Evolutionary conservation across 1,140 invertebrate genomes (phyloP).

Genomic region (Apis florea): DNA sequence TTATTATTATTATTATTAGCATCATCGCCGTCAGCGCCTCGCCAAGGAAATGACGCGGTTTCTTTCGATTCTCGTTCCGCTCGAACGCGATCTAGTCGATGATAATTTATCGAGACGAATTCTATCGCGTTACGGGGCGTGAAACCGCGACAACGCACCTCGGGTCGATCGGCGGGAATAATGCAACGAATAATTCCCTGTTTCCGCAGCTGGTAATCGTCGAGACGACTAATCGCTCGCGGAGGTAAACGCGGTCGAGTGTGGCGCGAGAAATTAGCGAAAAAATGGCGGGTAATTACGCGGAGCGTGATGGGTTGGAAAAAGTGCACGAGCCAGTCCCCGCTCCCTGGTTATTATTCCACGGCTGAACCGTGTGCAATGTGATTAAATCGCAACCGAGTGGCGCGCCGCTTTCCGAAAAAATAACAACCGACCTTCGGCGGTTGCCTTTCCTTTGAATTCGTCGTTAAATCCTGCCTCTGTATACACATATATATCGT

Average conservation of each 20-base stretch:
- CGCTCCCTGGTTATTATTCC: constrained; percentile 20
- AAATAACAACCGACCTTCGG: constrained; percentile 6
- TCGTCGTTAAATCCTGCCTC: constrained; percentile 15
- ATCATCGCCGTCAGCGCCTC: constrained; percentile 5
- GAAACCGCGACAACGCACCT: neutral
- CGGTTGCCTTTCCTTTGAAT: neutral
- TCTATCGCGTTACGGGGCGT: neutral
- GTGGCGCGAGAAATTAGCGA: neutral
- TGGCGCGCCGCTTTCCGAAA: neutral
- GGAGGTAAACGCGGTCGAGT: too few relatives aligned
- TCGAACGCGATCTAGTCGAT: neutral
- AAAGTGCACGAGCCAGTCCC: neutral
- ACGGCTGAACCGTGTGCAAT: neutral
- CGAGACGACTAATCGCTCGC: neutral
- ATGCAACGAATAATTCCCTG: neutral
- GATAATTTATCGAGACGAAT: constrained; percentile 22
- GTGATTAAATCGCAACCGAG: constrained; percentile 9
- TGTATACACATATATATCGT: too few relatives aligned
- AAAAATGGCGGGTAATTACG: constrained; percentile 23
- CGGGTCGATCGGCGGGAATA: too few relatives aligned
- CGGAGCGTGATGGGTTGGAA: neutral
- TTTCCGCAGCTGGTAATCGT: neutral
- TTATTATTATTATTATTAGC: too few relatives aligned
- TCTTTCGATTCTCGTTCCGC: neutral
- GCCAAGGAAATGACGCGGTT: constrained; percentile 19